Evolutionary conservation across 2,113 vertebrate species (phyloP).

Genomic region (Alexandromys fortis): DNA sequence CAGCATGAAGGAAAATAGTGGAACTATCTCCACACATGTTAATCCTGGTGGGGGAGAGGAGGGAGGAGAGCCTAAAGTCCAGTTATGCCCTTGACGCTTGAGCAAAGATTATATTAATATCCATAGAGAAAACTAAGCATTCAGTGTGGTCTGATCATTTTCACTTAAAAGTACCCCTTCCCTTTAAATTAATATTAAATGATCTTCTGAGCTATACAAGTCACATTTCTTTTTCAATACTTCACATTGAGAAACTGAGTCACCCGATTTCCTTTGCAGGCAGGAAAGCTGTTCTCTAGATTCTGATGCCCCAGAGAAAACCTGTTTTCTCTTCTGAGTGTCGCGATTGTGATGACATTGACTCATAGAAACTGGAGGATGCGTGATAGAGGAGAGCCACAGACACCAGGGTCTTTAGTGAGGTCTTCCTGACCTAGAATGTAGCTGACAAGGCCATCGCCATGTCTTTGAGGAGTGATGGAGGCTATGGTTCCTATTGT

Average conservation of each 20-base stretch:
- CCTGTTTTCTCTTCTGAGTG: background rate
- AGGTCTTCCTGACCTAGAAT: background rate
- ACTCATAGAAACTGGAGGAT: background rate
- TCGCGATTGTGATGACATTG: background rate
- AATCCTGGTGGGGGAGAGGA: too few relatives aligned
- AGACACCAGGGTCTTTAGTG: background rate
- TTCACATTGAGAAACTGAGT: background rate
- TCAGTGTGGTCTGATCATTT: conserved; percentile 17
- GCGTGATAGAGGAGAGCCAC: background rate
- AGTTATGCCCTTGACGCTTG: background rate
- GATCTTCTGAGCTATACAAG: background rate
- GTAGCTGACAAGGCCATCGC: background rate
- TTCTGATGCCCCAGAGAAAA: background rate
- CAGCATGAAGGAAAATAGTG: rapidly evolving
- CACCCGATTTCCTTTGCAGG: background rate
- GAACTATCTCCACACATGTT: background rate
- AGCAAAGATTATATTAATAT: background rate
- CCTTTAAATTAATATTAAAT: background rate
- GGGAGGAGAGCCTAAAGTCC: background rate
- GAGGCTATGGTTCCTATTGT: background rate
- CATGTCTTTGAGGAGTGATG: background rate
- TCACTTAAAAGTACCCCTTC: conserved; percentile 21
- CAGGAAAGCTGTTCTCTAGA: background rate
- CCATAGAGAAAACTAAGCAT: background rate
- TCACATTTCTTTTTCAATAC: background rate